Evolutionary conservation across 2,888 invertebrate genomes (phyloP), one percentile per base, ranked within the genome.

Genomic region (Caenorhabditis macrosperma): DNA sequence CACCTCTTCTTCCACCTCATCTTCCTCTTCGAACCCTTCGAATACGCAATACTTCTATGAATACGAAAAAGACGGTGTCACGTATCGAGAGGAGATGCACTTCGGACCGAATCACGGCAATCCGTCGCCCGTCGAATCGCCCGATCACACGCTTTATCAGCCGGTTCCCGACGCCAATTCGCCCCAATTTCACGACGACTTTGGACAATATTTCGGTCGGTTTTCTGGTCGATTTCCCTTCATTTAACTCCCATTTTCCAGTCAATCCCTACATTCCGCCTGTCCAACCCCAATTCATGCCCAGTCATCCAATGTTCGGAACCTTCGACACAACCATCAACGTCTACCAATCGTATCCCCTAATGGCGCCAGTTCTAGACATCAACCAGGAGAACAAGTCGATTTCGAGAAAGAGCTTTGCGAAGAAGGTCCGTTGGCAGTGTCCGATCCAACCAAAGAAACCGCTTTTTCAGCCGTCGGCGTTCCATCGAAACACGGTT

Each of bases 171-270:
- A 33, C 28, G 28, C 35, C 22, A 10, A 7, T n/a, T 35, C 24
- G 52, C 57, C 2, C 71, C 22, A 2, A 6, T 3, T 28, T 64
- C 28, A 50, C n/a, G 64, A 74, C 6, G 74, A 74, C 12, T 74
- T 74, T 22, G 74, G 74, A 28, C 74, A 74, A 33, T 74, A 74
- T 24, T 74, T 72, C 22, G 50, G 74, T 74, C 30, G 59, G 48
- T 61, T 61, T 26, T 22, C 12, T 20, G 2, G 15, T 10, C 38
- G 38, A 28, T 6, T 54, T 28, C 15, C 3, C 10, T 20, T 1
- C 15, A 22, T 17, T 35, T 22, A 33, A 17, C n/a, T 24, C 0
- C 9, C n/a, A 15, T 30, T 54, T 22, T 41, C 12, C 28, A 50
- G 69, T 61, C 17, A 35, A 28, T 26, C 10, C 48, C 1, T 57